Evolutionary conservation across 2,797 vertebrate genomes (phyloP).

Genomic region (Coranthus polyacanthus): DNA sequence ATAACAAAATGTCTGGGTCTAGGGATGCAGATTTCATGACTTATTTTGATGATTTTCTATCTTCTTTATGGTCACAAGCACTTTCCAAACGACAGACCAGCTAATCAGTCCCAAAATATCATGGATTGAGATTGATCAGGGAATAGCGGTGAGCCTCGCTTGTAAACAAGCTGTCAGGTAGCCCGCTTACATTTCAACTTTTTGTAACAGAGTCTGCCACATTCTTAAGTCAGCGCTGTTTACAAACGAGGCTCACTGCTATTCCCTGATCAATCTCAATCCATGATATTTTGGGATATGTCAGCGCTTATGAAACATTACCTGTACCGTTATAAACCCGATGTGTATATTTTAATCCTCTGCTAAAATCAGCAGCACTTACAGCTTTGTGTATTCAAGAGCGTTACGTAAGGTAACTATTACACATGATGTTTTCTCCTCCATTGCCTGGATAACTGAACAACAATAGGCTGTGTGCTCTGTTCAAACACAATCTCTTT

Average conservation of each 20-base stretch:
- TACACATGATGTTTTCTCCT: constrained; percentile 55
- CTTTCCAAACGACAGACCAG: too few species aligned
- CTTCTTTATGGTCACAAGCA: too few species aligned
- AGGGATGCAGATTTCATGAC: too few species aligned
- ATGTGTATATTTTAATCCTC: constrained; percentile 63
- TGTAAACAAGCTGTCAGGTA: too few species aligned
- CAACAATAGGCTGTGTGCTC: constrained; percentile 62
- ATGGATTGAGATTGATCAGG: constrained; percentile 9
- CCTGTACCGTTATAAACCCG: constrained; percentile 52
- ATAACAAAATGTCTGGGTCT: too few species aligned
- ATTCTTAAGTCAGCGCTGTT: constrained; percentile 30
- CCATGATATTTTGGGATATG: constrained; percentile 57
- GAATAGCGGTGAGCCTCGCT: constrained; percentile 22
- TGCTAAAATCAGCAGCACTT: constrained; percentile 37
- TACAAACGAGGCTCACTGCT: constrained; percentile 24
- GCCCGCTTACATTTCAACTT: too few species aligned
- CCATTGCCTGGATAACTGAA: constrained; percentile 51
- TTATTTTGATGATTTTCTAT: too few species aligned
- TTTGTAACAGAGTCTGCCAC: too few species aligned
- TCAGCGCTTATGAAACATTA: constrained; percentile 64
- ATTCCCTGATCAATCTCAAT: constrained; percentile 19
- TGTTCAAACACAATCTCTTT: constrained; percentile 62
- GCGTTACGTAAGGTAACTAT: constrained; percentile 73
- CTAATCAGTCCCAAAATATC: constrained; percentile 66
- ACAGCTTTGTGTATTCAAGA: constrained; percentile 47